Evolutionary conservation across 2,888 invertebrate genomes (phyloP).

Genomic region (Phlogophora meticulosa): DNA sequence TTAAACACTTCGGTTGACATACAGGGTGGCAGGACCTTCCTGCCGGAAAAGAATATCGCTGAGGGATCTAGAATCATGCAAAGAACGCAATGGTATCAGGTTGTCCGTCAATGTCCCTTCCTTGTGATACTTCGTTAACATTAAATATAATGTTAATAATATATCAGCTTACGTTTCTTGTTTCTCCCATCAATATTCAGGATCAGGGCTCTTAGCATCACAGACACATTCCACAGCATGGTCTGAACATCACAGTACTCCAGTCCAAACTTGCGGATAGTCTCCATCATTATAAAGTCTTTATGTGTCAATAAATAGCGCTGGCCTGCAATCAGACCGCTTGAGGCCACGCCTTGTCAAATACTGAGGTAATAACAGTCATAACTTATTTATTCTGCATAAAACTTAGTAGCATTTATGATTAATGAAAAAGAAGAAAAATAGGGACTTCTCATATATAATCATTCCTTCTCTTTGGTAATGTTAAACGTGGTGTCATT

Average conservation of each 20-base stretch:
- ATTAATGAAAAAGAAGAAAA: background rate
- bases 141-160: background rate
- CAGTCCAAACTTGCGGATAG: slow-evolving; percentile 67
- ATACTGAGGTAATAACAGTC: slow-evolving; percentile 24
- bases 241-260: slow-evolving; percentile 73
- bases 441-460: background rate
- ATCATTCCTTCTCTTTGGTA: background rate
- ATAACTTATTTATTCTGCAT: slow-evolving; percentile 17
- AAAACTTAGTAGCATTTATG: background rate
- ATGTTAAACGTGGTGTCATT: background rate
- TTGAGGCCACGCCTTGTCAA: slow-evolving; percentile 4
- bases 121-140: background rate
- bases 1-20: too few species aligned
- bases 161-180: slow-evolving; percentile 68
- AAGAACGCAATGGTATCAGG: too few species aligned
- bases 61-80: too few species aligned
- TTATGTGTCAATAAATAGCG: slow-evolving; percentile 9
- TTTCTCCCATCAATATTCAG: slow-evolving; percentile 72
- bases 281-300: slow-evolving; percentile 26
- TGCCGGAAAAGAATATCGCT: too few species aligned
- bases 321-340: slow-evolving; percentile 16
- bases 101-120: too few species aligned
- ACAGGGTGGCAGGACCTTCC: too few species aligned
- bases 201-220: slow-evolving; percentile 69
- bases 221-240: slow-evolving; percentile 75